Evolutionary conservation across 2,888 invertebrate genomes (phyloP), one percentile per base, ranked within the genome.

Genomic region (Dioctria rufipes): DNA sequence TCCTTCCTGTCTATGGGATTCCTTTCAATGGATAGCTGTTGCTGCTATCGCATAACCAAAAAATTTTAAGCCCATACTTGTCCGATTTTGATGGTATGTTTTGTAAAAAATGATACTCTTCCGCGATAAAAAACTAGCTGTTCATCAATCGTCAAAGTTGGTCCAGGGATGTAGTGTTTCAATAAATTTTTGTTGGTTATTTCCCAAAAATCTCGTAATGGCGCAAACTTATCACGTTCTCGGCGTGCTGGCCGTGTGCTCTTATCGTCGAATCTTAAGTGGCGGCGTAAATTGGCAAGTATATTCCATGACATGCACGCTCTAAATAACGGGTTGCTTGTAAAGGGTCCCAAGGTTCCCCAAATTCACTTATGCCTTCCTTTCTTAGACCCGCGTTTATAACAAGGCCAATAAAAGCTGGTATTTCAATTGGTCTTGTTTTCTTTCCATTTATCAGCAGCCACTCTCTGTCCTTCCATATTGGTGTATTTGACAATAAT

Each of bases 401-500:
- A 5, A 46, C 5, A 4, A 46, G 46, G 4, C 46, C 46, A 46
- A 5, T n/a, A n/a, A n/a, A n/a, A n/a, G n/a, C n/a, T n/a, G n/a
- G n/a, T 46, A 46, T 46, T 46, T 46, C 46, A 8, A 58, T 13
- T 58, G 58, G 58, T 4, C 9, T 11, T 11, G 58, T n/a, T 58
- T 11, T 58, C 9, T 58, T 58, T 58, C 58, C 58, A 8, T 13
- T 58, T 58, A 58, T 58, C 58, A 58, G 58, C 58, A 58, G 25
- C n/a, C 25, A 58, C 58, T 13, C 58, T 5, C 58, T 58, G 11
- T 58, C 58, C 58, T 58, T 58, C 58, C 58, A 8, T 58, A 11
- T 58, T 58, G 11, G 58, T 58, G n/a, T 58, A 58, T 58, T 58
- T 58, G 58, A 58, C 58, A n/a, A n/a, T n/a, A n/a, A n/a, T n/a